Evolutionary conservation across 2,888 invertebrate genomes (phyloP).

Genomic region (Furcula furcula): DNA sequence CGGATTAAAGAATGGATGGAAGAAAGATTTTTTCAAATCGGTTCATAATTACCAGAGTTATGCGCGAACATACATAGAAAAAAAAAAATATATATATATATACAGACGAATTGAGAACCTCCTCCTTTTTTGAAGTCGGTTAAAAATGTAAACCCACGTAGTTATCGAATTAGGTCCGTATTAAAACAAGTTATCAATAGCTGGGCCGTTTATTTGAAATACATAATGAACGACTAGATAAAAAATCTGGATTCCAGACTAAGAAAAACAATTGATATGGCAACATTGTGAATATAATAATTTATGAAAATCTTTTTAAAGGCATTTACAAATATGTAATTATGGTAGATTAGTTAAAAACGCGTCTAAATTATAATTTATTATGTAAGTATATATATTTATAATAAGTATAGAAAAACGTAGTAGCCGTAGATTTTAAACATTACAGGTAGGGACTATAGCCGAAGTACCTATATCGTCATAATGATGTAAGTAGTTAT

Average conservation of each 20-base stretch:
- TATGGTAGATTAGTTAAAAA: conserved; percentile 45
- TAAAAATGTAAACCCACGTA: no score
- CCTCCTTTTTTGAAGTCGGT: no score
- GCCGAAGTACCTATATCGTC: no score
- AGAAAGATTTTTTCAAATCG: no score
- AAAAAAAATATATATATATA: no score
- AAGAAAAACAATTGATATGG: conserved; percentile 77
- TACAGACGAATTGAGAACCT: no score
- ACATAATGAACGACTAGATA: conserved; percentile 74
- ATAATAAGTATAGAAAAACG: conserved; percentile 40
- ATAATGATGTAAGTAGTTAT: no score
- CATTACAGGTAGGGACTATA: no score
- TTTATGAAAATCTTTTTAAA: conserved; percentile 49
- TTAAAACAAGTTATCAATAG: conserved; percentile 47
- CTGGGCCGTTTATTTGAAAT: conserved; percentile 73
- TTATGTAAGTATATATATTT: conserved; percentile 20
- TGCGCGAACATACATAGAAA: no score
- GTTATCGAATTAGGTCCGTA: conserved; percentile 15
- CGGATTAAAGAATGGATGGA: no score
- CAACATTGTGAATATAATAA: conserved; percentile 64
- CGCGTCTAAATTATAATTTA: conserved; percentile 42
- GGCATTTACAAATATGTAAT: conserved; percentile 45
- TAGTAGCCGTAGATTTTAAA: no score
- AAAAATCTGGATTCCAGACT: conserved; percentile 71
- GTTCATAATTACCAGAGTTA: no score